Percentiles rank a stretch among this genome's conserved stretches.
Evolutionary conservation across 2,888 invertebrate species (phyloP).

Genomic region (Lycophotia porphyrea): DNA sequence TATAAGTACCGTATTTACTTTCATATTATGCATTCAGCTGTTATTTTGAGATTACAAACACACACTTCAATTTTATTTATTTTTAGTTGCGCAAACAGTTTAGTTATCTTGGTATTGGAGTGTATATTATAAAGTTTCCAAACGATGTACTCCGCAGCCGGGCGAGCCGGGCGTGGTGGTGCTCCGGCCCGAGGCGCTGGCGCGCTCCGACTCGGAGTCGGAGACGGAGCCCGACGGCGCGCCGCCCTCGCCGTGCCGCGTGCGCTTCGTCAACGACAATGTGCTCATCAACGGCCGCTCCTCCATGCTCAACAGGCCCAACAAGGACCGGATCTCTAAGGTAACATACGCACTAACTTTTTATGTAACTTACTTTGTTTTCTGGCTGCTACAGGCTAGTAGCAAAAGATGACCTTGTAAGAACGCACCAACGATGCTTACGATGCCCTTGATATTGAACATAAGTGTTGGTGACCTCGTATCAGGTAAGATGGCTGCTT

Average conservation of each 20-base stretch:
- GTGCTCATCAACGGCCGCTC: conserved; percentile 97
- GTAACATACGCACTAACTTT: conserved; percentile 75
- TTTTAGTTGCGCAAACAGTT: not conserved
- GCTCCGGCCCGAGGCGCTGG: conserved; percentile 90
- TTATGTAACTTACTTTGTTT: not conserved
- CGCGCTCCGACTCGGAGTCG: conserved; percentile 79
- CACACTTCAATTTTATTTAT: not conserved
- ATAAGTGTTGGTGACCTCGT: not conserved
- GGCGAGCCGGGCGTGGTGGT: conserved; percentile 86
- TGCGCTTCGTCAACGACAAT: conserved; percentile 96
- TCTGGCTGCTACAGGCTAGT: not conserved
- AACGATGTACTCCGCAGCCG: conserved; percentile 71
- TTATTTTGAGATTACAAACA: not conserved
- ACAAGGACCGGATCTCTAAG: conserved; percentile 89
- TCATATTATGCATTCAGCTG: not conserved
- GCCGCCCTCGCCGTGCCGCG: conserved; percentile 95
- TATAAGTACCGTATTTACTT: not conserved
- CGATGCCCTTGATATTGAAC: not conserved
- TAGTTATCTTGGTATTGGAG: not conserved
- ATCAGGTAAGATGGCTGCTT: not conserved
- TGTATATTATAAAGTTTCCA: not conserved
- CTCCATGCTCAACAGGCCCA: conserved; percentile 92
- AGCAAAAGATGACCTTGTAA: not conserved
- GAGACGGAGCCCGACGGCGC: conserved; percentile 82
- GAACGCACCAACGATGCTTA: not conserved